Evolutionary conservation across 2,113 vertebrate species (phyloP).

Genomic region (Todiramphus saurophagus): DNA sequence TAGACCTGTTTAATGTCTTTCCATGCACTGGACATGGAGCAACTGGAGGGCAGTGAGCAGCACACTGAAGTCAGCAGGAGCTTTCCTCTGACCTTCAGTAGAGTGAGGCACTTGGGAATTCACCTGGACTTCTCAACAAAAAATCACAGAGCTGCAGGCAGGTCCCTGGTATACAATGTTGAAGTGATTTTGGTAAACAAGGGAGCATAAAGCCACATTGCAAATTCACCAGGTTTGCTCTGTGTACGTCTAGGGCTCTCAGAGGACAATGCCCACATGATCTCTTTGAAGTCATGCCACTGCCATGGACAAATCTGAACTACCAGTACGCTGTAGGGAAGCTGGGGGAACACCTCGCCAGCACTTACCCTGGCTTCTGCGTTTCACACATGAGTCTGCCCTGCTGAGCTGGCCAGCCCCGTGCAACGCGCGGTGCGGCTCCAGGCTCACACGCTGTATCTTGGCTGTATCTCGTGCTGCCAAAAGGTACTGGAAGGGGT

Average conservation of each 20-base stretch:
- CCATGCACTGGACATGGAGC: not conserved
- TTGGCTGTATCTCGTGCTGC: not conserved
- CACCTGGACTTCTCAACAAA: not conserved
- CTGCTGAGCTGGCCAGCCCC: not conserved
- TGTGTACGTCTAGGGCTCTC: not conserved
- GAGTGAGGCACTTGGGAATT: not conserved
- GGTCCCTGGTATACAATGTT: not conserved
- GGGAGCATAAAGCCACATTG: not conserved
- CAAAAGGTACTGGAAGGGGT: not conserved
- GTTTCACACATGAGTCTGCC: not conserved
- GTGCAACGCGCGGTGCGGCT: accelerated
- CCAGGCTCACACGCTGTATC: accelerated
- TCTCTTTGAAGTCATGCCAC: not conserved
- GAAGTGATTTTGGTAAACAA: not conserved
- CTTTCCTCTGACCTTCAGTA: not conserved
- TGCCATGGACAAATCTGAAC: not conserved
- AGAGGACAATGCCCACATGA: accelerated
- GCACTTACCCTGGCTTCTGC: accelerated
- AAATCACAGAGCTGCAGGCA: not conserved
- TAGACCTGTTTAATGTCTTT: not conserved
- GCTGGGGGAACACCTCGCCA: accelerated
- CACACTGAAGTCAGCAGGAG: not conserved
- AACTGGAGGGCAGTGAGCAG: not conserved
- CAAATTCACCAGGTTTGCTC: not conserved
- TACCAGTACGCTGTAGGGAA: not conserved